Conservation (phyloP, 2,888 invertebrate genomes). For the Maniola hyperantus region DNA sequence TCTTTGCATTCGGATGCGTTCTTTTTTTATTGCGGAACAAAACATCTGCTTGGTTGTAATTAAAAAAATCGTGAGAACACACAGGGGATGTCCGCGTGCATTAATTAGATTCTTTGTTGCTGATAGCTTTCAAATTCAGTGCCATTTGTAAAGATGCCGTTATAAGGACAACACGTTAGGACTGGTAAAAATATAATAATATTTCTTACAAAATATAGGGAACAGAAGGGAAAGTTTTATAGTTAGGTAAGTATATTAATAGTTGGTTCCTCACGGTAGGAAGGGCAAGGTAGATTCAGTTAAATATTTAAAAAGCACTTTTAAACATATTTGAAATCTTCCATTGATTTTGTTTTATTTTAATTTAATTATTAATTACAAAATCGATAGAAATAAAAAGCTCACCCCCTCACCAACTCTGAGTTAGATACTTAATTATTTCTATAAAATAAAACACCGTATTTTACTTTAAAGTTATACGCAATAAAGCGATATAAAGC, state of each 20-base stretch:
- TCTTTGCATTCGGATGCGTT: constrained; percentile 59
- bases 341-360: no score
- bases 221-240: neutral
- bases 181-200: no score
- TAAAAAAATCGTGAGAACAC: constrained; percentile 79
- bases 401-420: no score
- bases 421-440: no score
- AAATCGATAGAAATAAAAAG: no score
- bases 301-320: no score
- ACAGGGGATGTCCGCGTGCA: constrained; percentile 56
- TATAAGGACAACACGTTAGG: constrained; percentile 19
- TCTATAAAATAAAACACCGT: neutral
- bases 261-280: no score
- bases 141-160: constrained; percentile 33
- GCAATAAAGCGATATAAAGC: constrained; percentile 21
- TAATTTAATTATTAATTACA: no score
- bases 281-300: no score
- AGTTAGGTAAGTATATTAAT: neutral
- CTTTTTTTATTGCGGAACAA: constrained; percentile 62
- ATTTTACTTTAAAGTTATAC: constrained; percentile 18
- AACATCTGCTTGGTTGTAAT: constrained; percentile 75
- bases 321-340: no score
- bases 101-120: constrained; percentile 55
- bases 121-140: constrained; percentile 22
- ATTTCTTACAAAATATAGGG: neutral